Evolutionary conservation across 2,113 vertebrate genomes (phyloP).

Genomic region (Muscicapa adusta): DNA sequence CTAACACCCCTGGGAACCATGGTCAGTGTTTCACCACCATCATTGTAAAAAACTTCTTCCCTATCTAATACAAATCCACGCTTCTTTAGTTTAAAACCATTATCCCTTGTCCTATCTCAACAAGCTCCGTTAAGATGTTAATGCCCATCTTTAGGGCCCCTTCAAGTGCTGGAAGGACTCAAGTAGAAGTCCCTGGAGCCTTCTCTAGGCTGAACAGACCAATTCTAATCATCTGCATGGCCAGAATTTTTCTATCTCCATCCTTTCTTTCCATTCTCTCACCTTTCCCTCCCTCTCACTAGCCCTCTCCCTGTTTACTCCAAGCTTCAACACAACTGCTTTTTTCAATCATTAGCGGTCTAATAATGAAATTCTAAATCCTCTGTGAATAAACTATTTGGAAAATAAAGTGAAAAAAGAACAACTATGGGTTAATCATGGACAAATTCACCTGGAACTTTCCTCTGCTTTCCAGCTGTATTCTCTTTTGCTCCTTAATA

Average conservation of each 20-base stretch:
- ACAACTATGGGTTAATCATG: rapidly evolving
- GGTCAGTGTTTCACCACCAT: not conserved
- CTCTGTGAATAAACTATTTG: not conserved
- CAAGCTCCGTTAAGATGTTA: not conserved
- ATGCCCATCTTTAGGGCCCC: not conserved
- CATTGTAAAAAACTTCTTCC: not conserved
- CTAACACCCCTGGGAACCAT: not conserved
- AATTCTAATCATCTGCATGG: not conserved
- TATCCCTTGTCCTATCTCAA: not conserved
- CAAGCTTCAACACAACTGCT: not conserved
- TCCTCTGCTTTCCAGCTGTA: not conserved
- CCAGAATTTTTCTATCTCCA: not conserved
- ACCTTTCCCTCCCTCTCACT: not conserved
- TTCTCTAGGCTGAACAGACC: not conserved
- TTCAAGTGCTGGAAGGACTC: not conserved
- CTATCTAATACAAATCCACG: not conserved
- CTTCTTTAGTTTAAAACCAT: not conserved
- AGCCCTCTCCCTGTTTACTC: not conserved
- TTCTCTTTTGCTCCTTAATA: not conserved
- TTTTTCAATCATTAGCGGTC: not conserved
- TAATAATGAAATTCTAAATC: not conserved
- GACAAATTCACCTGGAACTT: no score
- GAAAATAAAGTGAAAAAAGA: not conserved
- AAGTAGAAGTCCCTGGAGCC: not conserved
- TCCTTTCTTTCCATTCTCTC: no score